These are phyloP conservation scores for Buteo buteo DNA, from an alignment of 2,113 vertebrate species.

Conservation along the genomic window DNA sequence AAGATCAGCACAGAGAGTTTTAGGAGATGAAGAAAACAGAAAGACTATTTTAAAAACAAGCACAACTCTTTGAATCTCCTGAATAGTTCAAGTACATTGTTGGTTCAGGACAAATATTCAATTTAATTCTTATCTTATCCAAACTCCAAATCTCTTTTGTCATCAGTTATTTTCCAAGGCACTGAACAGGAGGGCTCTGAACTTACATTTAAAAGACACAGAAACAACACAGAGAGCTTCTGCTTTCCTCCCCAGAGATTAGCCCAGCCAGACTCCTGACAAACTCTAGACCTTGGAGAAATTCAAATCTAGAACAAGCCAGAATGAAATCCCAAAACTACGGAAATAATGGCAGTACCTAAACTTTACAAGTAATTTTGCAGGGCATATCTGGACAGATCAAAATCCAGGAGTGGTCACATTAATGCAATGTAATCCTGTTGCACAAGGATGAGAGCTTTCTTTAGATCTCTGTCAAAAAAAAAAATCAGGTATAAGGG, in stretches of 20 bases:
- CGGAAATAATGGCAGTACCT: neutral
- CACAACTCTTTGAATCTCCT: neutral
- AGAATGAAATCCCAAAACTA: neutral
- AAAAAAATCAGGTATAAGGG: neutral
- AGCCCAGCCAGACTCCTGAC: neutral
- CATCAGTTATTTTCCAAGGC: neutral
- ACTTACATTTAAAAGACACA: neutral
- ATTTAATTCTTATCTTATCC: conserved; percentile 43
- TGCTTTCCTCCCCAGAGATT: neutral
- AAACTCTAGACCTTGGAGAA: neutral
- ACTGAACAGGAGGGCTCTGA: neutral
- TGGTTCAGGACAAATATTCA: conserved; percentile 23
- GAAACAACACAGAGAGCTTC: neutral
- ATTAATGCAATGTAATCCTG: neutral
- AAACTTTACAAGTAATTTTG: neutral
- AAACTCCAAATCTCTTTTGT: neutral
- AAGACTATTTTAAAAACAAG: neutral
- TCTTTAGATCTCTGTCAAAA: neutral
- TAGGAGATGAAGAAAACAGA: neutral
- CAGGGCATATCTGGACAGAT: neutral
- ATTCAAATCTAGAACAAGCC: neutral
- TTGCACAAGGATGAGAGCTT: neutral
- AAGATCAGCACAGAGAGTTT: neutral
- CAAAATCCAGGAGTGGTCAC: neutral
- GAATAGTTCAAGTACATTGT: neutral